Evolutionary conservation across 2,113 vertebrate species (phyloP), one percentile per base, ranked within the genome.

Genomic region (Macrotis lagotis): DNA sequence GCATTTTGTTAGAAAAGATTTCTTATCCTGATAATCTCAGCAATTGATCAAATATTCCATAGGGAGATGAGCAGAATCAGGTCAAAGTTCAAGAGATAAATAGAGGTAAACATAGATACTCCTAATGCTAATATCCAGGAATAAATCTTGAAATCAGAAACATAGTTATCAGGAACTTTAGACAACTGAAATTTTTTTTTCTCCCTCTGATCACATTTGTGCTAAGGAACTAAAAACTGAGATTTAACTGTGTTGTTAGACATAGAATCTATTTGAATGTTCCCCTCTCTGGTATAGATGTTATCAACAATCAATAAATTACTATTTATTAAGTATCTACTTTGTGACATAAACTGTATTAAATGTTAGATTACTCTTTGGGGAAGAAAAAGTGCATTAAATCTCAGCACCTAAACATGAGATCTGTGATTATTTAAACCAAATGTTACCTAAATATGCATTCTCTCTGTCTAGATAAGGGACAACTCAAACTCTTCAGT

Each of bases 1-100:
- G 11, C 19, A 8, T n/a, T 95, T 96, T 88, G 91, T 8, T 90
- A 91, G 48, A 91, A 92, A 74, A 95, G 91, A 91, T 44, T 94
- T 91, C 8, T 66, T 93, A 49, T 89, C 44, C 8, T 66, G 4
- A 37, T 8, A 3, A 37, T 37, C 11, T 66, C 55, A 37, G 28
- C 1, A 31, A 37, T 37, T 66, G 31, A 11, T 37, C 31, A 66
- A 59, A 12, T 37, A 66, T 12, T 66, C 55, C 31, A 37, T 66
- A 37, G 31, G 55, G 10, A 12, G 28, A 14, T 59, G 26, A 66
- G 10, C 28, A 66, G 28, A 3, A 66, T 28, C 28, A 66, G 28
- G 3, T 66, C 37, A 37, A 14, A 3, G 11, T 66, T 12, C 11
- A 11, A 66, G 25, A 66, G 55, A 66, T 31, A 53, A 66, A 37